These are phyloP conservation scores for Choloepus didactylus DNA, from an alignment of 2,797 vertebrate species.

Conservation along the genomic window DNA sequence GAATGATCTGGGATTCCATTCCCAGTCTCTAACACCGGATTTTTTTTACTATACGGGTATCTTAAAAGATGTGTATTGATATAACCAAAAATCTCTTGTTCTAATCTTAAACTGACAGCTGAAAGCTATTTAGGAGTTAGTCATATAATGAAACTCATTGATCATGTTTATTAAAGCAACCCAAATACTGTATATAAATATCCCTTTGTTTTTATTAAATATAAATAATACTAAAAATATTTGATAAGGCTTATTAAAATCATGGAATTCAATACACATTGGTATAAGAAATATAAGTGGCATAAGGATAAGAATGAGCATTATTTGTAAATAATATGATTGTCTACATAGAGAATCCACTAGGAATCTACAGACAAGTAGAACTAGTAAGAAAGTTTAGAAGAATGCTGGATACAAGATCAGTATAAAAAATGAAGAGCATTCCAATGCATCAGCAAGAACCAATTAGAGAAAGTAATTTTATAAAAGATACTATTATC, in stretches of 20 bases:
- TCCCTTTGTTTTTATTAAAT: neutral
- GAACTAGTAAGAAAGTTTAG: neutral
- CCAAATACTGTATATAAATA: neutral
- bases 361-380: neutral
- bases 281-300: neutral
- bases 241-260: neutral
- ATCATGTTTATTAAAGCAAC: neutral
- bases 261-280: neutral
- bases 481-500: neutral
- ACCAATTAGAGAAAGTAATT: neutral
- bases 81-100: neutral
- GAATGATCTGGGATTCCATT: neutral
- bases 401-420: neutral
- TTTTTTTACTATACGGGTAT: neutral
- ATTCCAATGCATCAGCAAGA: neutral
- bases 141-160: neutral
- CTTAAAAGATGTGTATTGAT: neutral
- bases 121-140: neutral
- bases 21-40: neutral
- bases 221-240: neutral
- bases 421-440: neutral
- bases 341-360: neutral
- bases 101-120: neutral
- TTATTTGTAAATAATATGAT: neutral
- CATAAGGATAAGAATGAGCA: neutral